Evolutionary conservation across 35 echinoderm and acorn worm genomes (phyloP), one percentile per base, ranked within the genome.

Genomic region (Nesometra sesokonis): DNA sequence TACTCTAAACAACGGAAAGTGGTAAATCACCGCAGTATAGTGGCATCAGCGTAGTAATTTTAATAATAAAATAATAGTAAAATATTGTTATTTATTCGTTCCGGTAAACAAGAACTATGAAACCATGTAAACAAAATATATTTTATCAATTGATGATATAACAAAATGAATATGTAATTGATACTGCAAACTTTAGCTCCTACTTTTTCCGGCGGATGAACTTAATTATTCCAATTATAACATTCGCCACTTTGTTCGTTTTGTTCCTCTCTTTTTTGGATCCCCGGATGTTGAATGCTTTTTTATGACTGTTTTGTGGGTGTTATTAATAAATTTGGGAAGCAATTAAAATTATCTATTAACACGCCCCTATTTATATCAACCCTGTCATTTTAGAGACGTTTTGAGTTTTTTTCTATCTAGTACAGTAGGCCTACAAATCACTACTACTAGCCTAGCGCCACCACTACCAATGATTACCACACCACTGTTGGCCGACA

Each of bases 171-270:
- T 67, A 67, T 15, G 23, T 67, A 2, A 2, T 67, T 19, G 1
- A 2, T 67, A 67, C 23, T 2, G 23, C 2, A 27, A 67, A 67
- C 0, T 67, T 67, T 67, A 13, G 52, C 52, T 67, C 52, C 52
- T 67, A 67, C 52, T 67, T 67, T 67, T 27, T 67, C 52, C 52
- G 52, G 52, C 52, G 52, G 52, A 67, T 67, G 52, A 67, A 67
- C 52, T 67, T 67, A 67, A 67, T 67, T 67, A 67, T 67, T 67
- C 52, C 52, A 67, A 67, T 67, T 67, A 67, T 67, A 67, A 67
- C 52, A 67, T 67, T 67, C 52, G 52, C 52, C 52, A 67, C 52
- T 67, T 67, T 67, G 52, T 67, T 67, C 52, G 52, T 67, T 67
- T 67, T 67, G 52, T 67, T 67, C 52, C 52, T 67, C 39, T 43